Evolutionary conservation across 2,888 invertebrate genomes (phyloP), one percentile per base, ranked within the genome.

Genomic region (Troides helena): DNA sequence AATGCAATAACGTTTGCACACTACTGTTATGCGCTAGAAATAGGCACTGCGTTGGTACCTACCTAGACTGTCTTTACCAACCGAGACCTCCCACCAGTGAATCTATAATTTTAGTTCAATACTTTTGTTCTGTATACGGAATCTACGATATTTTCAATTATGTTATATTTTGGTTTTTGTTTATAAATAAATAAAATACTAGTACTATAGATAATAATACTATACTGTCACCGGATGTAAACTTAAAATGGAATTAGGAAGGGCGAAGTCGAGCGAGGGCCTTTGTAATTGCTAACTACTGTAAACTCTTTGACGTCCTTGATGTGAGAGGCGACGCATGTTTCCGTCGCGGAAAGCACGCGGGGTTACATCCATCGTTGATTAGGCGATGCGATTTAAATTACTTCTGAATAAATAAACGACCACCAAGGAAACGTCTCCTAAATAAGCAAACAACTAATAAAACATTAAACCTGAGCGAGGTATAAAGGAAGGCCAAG

Each of bases 391-490:
- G 50, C 50, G 50, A 50, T 50, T 18, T 50, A 17, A 50, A 4
- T 50, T 21, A 21, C 57, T 57, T 57, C 70, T 62, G 67, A 72
- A 77, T 25, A 57, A 68, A 63, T 77, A 77, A 78, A 78, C 76
- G 74, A 75, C 75, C 72, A 76, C 76, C 57, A 56, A 50, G 10
- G 79, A 58, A 18, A 46, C 80, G 83, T 85, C 80, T 72, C 72
- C 67, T 74, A 83, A 87, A 88, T 87, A 90, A 90, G 87, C 84
- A 85, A 87, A 85, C 75, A 74, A 43, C 84, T 86, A 85, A 87
- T 91, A 89, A 91, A 90, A 90, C 88, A 91, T 91, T 90, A 89
- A 90, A 89, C 86, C 84, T 85, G 80, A 50, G 68, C 72, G 73
- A 75, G 77, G 74, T 81, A 84, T 78, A 82, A 84, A 81, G 82